phyloP scores from a whole-genome alignment of 1,140 invertebrate species.

The Semibalanus balanoides region DNA sequence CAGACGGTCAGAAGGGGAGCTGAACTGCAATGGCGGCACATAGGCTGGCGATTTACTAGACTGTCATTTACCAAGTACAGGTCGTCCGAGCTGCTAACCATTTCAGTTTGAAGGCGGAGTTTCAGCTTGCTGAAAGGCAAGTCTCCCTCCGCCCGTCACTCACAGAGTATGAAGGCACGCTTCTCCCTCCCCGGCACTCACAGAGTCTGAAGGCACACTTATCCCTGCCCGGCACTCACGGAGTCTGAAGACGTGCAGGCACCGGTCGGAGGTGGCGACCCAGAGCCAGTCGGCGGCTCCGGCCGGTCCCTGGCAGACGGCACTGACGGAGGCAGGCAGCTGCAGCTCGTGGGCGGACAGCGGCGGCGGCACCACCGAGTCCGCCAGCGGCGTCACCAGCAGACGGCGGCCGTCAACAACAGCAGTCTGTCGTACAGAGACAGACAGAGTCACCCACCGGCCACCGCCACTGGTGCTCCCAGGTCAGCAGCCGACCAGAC shows the following conservation, averaged over 20 bases:
- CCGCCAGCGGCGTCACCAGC: conserved; percentile 54
- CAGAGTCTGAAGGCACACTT: too few relatives aligned
- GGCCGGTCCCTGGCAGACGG: not conserved
- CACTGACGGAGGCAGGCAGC: not conserved
- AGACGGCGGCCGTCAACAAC: conserved; percentile 61
- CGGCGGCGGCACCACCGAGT: conserved; percentile 63
- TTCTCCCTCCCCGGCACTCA: too few relatives aligned
- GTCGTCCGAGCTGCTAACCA: too few relatives aligned
- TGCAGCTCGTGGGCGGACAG: conserved; percentile 45
- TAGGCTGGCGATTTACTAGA: too few relatives aligned
- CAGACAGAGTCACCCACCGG: not conserved
- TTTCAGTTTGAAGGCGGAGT: too few relatives aligned
- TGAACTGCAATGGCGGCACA: not conserved
- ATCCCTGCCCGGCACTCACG: not conserved
- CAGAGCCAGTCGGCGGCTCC: not conserved
- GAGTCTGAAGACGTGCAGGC: not conserved
- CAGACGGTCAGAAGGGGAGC: not conserved
- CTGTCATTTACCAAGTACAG: too few relatives aligned
- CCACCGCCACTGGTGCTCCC: not conserved
- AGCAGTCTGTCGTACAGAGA: conserved; percentile 31
- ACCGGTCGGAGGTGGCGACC: not conserved
- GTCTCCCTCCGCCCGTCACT: too few relatives aligned
- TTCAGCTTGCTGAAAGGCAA: too few relatives aligned
- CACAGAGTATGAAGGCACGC: too few relatives aligned
- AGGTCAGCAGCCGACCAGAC: not conserved